Evolutionary conservation across 2,888 invertebrate species (phyloP).

Genomic region (Axea sp.): DNA sequence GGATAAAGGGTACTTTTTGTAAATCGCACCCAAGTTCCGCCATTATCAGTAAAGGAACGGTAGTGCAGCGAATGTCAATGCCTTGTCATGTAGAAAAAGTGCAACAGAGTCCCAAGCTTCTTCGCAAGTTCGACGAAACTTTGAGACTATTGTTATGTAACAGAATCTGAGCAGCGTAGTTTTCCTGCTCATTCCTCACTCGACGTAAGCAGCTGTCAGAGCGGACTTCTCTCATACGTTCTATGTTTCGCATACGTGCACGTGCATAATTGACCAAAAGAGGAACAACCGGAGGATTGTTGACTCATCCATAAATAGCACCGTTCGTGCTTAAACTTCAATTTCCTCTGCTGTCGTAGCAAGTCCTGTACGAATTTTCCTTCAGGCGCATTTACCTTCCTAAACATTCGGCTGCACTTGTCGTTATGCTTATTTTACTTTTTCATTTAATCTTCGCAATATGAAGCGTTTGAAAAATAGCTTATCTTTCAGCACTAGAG

Average conservation of each 20-base stretch:
- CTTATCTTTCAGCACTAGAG: not conserved
- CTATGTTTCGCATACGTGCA: constrained; percentile 50
- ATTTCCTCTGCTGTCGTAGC: constrained; percentile 61
- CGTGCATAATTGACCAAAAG: constrained; percentile 62
- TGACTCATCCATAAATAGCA: constrained; percentile 61
- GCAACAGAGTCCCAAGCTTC: constrained; percentile 14
- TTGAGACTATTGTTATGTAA: constrained; percentile 21
- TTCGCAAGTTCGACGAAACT: constrained; percentile 25
- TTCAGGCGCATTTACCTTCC: constrained; percentile 42
- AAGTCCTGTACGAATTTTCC: constrained; percentile 48
- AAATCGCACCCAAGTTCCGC: constrained; percentile 59
- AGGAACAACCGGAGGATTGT: constrained; percentile 44
- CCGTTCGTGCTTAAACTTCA: constrained; percentile 64
- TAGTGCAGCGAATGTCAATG: constrained; percentile 30
- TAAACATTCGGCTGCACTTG: constrained; percentile 45
- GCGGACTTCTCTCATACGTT: constrained; percentile 30
- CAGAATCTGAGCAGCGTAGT: not conserved
- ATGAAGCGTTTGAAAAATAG: constrained; percentile 1
- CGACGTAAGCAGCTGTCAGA: constrained; percentile 44
- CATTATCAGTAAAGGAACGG: constrained; percentile 64
- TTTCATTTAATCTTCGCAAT: constrained; percentile 35
- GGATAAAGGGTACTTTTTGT: constrained; percentile 56
- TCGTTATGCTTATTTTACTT: constrained; percentile 40
- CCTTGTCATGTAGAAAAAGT: constrained; percentile 18
- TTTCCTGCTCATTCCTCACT: constrained; percentile 12